Percentiles rank a stretch among this genome's conserved stretches.
These are phyloP conservation scores for Taxidea taxus DNA, from an alignment of 2,113 vertebrate genomes.

Conservation along the genomic window DNA sequence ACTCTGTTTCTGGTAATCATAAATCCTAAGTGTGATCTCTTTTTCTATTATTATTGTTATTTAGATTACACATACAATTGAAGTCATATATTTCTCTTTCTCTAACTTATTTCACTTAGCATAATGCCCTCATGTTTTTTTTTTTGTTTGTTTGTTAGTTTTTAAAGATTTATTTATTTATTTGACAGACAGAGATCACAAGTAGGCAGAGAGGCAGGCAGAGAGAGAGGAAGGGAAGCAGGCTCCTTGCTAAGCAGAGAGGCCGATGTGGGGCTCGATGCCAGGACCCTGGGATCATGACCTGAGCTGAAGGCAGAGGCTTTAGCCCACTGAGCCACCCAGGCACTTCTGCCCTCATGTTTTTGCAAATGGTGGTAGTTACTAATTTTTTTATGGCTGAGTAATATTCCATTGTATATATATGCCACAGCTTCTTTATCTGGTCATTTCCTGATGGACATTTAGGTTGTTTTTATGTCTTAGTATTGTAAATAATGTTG, in stretches of 20 bases:
- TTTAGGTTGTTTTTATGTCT: not conserved
- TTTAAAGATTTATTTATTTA: too few relatives aligned
- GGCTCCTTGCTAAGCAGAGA: too few relatives aligned
- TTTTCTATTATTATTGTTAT: not conserved
- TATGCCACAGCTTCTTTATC: not conserved
- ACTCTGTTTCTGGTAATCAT: not conserved
- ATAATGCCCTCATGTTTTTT: not conserved
- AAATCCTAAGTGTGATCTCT: not conserved
- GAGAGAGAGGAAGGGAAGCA: too few relatives aligned
- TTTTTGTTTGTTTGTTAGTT: too few relatives aligned
- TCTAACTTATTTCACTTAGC: not conserved
- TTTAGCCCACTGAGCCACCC: too few relatives aligned
- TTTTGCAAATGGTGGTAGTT: not conserved
- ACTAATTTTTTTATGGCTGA: not conserved
- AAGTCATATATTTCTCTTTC: not conserved
- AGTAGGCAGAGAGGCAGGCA: too few relatives aligned
- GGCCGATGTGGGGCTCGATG: too few relatives aligned
- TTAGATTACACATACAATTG: not conserved
- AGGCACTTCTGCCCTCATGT: not conserved
- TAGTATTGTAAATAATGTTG: not conserved
- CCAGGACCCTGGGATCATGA: too few relatives aligned
- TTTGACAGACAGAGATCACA: too few relatives aligned
- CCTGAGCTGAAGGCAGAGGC: too few relatives aligned
- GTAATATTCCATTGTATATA: not conserved
- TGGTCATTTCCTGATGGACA: not conserved